These are phyloP conservation scores for Tragulus kanchil DNA, from an alignment of 2,113 vertebrate species.

Conservation along the genomic window DNA sequence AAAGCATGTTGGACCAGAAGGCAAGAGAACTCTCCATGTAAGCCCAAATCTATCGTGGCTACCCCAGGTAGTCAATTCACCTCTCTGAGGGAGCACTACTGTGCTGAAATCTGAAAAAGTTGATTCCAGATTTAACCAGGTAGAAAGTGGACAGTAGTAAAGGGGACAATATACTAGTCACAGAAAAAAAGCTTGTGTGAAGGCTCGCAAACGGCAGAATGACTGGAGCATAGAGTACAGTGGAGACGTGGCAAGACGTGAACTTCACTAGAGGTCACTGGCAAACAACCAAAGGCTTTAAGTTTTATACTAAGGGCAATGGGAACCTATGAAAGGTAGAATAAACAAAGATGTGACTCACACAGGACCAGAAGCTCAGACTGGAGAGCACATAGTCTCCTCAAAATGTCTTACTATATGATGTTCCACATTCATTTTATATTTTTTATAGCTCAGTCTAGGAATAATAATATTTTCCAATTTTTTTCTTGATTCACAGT, in stretches of 20 bases:
- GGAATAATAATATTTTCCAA: not conserved
- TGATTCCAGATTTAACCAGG: not conserved
- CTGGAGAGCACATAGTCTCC: not conserved
- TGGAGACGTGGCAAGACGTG: not conserved
- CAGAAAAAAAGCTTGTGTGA: slow-evolving; percentile 5
- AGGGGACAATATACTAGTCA: not conserved
- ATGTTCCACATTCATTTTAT: not conserved
- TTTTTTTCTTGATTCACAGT: not conserved
- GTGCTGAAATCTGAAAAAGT: not conserved
- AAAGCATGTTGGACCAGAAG: not conserved
- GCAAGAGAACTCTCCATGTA: not conserved
- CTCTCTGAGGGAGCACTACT: not conserved
- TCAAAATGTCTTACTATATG: not conserved
- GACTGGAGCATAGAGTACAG: not conserved
- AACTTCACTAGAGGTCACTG: not conserved
- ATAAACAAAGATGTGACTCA: not conserved
- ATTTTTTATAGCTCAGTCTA: not conserved
- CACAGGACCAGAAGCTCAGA: not conserved
- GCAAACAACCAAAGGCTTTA: not conserved
- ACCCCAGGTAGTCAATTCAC: not conserved
- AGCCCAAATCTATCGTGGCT: not conserved
- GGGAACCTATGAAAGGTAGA: not conserved
- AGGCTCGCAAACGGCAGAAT: not conserved
- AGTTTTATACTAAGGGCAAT: not conserved
- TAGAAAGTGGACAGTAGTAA: not conserved